Evolutionary conservation across 2,797 vertebrate genomes (phyloP).

Genomic region (Chelidonichthys spinosus): DNA sequence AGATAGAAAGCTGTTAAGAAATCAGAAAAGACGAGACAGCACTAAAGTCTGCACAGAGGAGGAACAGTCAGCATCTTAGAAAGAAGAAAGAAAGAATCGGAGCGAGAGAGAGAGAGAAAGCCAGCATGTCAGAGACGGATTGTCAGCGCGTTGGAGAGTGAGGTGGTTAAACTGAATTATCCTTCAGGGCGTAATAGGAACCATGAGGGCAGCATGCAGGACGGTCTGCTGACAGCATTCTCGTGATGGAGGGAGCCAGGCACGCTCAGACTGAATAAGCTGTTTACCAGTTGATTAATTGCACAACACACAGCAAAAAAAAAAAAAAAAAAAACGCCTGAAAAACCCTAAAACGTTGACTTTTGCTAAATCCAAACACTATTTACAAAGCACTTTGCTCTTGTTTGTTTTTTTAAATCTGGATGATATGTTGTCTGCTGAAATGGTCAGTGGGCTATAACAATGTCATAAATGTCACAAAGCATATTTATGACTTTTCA

Average conservation of each 20-base stretch:
- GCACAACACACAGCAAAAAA: background rate
- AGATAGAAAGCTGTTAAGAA: background rate
- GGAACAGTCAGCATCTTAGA: conserved; percentile 38
- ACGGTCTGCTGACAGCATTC: conserved; percentile 79
- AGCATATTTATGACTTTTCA: background rate
- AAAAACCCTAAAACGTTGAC: conserved; percentile 2
- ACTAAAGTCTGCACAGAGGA: conserved; percentile 27
- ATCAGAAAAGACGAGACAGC: conserved; percentile 17
- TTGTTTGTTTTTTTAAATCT: background rate
- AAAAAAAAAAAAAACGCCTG: background rate
- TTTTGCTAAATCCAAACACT: background rate
- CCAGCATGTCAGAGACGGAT: conserved; percentile 36
- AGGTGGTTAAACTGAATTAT: conserved; percentile 65
- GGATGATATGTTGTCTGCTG: background rate
- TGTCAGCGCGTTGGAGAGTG: conserved; percentile 39
- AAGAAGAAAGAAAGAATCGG: background rate
- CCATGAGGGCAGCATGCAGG: conserved; percentile 66
- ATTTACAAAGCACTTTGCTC: background rate
- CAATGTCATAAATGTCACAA: background rate
- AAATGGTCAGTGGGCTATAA: background rate
- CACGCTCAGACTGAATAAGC: conserved; percentile 60
- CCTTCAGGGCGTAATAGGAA: conserved; percentile 68
- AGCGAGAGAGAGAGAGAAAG: conserved; percentile 11
- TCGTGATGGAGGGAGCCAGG: conserved; percentile 70
- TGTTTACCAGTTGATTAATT: conserved; percentile 62